A percentile compares a stretch with the other conserved stretches of the same genome.
Conservation (phyloP, 2,113 vertebrate species). For the Corydoras maculifer region DNA sequence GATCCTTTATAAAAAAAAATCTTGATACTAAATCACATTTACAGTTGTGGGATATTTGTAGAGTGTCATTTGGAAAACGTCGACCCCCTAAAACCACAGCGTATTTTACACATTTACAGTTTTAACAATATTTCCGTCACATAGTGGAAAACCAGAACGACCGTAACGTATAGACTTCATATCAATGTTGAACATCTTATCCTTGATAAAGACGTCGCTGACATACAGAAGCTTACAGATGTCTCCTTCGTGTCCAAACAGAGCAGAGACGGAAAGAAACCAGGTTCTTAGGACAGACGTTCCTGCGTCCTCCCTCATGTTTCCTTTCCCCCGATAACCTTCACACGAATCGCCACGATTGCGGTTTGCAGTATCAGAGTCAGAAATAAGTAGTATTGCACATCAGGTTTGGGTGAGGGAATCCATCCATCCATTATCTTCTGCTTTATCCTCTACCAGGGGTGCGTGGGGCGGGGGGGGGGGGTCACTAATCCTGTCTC, state of each 20-base stretch:
- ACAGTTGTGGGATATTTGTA: slow-evolving; percentile 70
- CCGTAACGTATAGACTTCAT: slow-evolving; percentile 41
- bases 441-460: too few species aligned
- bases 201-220: too few species aligned
- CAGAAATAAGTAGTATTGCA: slow-evolving; percentile 55
- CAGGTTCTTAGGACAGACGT: slow-evolving; percentile 39
- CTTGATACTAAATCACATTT: slow-evolving; percentile 77
- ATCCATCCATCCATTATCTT: too few species aligned
- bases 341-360: background rate
- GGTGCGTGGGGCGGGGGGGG: too few species aligned
- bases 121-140: slow-evolving; percentile 47
- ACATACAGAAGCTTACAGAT: background rate
- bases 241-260: slow-evolving; percentile 27
- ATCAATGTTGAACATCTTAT: too few species aligned
- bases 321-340: slow-evolving; percentile 42
- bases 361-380: background rate
- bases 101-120: slow-evolving; percentile 73
- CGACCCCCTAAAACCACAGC: slow-evolving; percentile 50
- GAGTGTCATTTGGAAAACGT: slow-evolving; percentile 63
- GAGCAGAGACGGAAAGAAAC: slow-evolving; percentile 47
- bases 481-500: too few species aligned
- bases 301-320: slow-evolving; percentile 43
- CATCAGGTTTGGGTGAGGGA: slow-evolving; percentile 38
- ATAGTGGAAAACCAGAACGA: slow-evolving; percentile 39
- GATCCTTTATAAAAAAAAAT: slow-evolving; percentile 72